Conservation (phyloP, 2,797 vertebrate species). For the Acropternis orthonyx region DNA sequence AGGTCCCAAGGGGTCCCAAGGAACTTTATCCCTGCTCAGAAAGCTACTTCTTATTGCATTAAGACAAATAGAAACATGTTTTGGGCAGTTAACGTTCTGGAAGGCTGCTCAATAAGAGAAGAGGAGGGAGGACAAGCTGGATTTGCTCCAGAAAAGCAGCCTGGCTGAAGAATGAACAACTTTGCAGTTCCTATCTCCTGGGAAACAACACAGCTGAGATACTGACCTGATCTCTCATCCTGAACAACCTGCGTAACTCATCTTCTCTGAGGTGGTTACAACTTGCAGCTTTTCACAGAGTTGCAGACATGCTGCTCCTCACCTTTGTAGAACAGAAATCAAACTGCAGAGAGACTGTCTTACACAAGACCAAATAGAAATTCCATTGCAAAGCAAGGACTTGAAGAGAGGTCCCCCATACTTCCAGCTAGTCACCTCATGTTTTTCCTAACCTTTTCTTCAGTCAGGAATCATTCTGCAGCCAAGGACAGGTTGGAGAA, state of each 20-base stretch:
- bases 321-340: neutral
- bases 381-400: neutral
- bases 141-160: neutral
- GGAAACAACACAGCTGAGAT: neutral
- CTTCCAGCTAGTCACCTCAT: neutral
- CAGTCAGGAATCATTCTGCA: neutral
- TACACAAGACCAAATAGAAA: neutral
- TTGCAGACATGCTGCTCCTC: fast-evolving
- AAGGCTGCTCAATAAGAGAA: neutral
- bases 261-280: neutral
- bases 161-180: neutral
- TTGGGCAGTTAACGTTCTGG: neutral
- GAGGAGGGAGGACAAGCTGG: neutral
- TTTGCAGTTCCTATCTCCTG: neutral
- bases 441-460: neutral
- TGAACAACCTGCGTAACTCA: neutral
- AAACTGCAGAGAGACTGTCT: neutral
- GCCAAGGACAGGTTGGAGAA: neutral
- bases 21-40: neutral
- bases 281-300: neutral
- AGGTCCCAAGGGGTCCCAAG: neutral
- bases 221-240: neutral
- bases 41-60: neutral
- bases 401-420: neutral
- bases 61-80: neutral